A percentile compares a stretch with the other conserved stretches of the same genome.
Conservation (phyloP, 2,797 vertebrate genomes). For the Apogon talboti region DNA sequence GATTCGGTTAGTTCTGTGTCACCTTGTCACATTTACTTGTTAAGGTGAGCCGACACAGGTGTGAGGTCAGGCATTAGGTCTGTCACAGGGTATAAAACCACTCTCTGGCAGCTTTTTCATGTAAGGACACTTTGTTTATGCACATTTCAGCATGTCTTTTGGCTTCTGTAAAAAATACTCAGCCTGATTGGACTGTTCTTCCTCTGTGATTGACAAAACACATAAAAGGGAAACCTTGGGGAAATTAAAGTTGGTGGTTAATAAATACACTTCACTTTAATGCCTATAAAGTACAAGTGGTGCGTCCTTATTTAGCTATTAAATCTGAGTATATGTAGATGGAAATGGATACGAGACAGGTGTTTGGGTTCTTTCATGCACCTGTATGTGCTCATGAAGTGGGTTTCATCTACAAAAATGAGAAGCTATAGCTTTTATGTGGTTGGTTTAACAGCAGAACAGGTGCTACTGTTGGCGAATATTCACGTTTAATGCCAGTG, state of each 20-base stretch:
- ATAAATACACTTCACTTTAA: slow-evolving; percentile 1
- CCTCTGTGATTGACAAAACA: too few relatives aligned
- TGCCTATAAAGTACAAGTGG: neutral
- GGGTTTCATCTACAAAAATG: neutral
- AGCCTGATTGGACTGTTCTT: too few relatives aligned
- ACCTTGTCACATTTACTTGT: slow-evolving; percentile 39
- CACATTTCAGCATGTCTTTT: too few relatives aligned
- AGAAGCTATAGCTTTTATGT: neutral
- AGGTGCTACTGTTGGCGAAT: slow-evolving; percentile 5
- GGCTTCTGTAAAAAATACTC: too few relatives aligned
- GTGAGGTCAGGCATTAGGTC: neutral
- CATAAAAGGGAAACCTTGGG: too few relatives aligned
- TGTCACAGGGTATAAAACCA: neutral
- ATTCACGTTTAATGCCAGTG: slow-evolving; percentile 3
- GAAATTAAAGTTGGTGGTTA: too few relatives aligned
- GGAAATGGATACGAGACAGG: neutral
- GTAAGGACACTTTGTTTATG: too few relatives aligned
- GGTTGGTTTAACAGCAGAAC: neutral
- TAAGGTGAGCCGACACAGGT: slow-evolving; percentile 15
- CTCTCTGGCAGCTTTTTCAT: neutral
- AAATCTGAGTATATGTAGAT: neutral
- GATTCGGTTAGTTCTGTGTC: slow-evolving; percentile 34
- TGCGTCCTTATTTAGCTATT: neutral
- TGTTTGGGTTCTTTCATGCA: neutral
- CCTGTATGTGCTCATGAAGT: neutral